A percentile compares a stretch with the other conserved stretches of the same genome.
Evolutionary conservation across 2,797 vertebrate genomes (phyloP).

Genomic region (Coluber constrictor): DNA sequence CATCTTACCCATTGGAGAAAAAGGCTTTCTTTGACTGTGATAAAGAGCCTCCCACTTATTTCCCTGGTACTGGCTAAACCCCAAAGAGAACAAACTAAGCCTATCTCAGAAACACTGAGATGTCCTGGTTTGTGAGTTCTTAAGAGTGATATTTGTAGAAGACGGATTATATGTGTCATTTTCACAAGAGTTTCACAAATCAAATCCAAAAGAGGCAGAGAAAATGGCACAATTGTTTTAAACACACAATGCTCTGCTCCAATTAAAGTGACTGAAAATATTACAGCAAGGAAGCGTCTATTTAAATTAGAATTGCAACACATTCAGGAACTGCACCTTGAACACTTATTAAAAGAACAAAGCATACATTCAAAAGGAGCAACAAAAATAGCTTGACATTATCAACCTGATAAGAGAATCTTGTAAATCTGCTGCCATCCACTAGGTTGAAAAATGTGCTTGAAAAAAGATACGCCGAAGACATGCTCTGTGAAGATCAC

Average conservation of each 20-base stretch:
- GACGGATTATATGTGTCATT: constrained; percentile 22
- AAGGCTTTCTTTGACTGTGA: not conserved
- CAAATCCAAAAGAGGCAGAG: constrained; percentile 26
- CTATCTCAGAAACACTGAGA: constrained; percentile 31
- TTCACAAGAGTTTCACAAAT: not conserved
- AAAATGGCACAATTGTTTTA: constrained; percentile 19
- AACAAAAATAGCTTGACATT: not conserved
- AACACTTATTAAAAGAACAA: not conserved
- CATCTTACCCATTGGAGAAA: not conserved
- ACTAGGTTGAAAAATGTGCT: too few species aligned
- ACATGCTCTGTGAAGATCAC: not conserved
- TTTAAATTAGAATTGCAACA: not conserved
- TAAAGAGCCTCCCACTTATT: not conserved
- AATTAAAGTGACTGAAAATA: not conserved
- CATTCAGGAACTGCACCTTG: not conserved
- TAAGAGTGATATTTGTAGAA: constrained; percentile 4
- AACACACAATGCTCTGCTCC: not conserved
- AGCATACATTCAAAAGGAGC: too few species aligned
- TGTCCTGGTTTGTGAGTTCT: constrained; percentile 27
- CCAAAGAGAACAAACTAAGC: not conserved
- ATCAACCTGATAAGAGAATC: not conserved
- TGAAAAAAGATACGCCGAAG: not conserved
- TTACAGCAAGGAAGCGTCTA: not conserved
- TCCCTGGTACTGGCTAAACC: constrained; percentile 35
- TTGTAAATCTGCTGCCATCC: not conserved